A percentile compares a stretch with the other conserved stretches of the same genome.
These are phyloP conservation scores for Phalacrocorax aristotelis DNA, from an alignment of 2,113 vertebrate species.

Conservation along the genomic window DNA sequence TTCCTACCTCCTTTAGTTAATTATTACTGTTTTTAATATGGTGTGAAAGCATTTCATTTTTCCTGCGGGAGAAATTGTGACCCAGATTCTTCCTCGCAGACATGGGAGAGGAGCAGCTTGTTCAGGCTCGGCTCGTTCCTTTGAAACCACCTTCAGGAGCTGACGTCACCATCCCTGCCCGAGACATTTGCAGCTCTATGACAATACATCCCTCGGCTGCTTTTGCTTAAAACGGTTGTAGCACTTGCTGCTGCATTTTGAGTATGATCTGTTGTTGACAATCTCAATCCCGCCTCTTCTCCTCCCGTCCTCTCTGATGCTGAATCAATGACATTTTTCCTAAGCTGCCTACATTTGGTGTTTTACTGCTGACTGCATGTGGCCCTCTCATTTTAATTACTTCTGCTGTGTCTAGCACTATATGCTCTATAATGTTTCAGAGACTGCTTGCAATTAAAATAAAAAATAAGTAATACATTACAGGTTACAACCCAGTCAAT, in stretches of 20 bases:
- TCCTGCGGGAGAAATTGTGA: background rate
- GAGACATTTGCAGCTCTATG: background rate
- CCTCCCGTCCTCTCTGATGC: background rate
- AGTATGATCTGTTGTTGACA: background rate
- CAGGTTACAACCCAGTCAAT: constrained; percentile 60
- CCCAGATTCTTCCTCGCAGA: background rate
- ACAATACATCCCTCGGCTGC: background rate
- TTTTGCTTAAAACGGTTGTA: background rate
- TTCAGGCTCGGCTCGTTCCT: background rate
- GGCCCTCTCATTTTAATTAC: constrained; percentile 74
- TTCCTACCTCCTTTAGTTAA: background rate
- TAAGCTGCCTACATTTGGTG: constrained; percentile 66
- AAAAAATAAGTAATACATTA: constrained; percentile 69
- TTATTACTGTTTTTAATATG: background rate
- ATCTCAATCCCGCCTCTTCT: background rate
- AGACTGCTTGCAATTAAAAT: constrained; percentile 74
- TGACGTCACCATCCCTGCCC: background rate
- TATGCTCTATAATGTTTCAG: constrained; percentile 70
- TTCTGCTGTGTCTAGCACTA: constrained; percentile 71
- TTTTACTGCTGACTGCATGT: constrained; percentile 65
- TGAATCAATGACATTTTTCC: constrained; percentile 70
- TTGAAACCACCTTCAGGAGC: background rate
- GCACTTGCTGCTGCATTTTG: background rate
- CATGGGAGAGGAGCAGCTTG: background rate
- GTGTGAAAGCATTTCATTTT: background rate